These are phyloP conservation scores for Dinomys branickii DNA, from an alignment of 2,113 vertebrate genomes.

Conservation along the genomic window DNA sequence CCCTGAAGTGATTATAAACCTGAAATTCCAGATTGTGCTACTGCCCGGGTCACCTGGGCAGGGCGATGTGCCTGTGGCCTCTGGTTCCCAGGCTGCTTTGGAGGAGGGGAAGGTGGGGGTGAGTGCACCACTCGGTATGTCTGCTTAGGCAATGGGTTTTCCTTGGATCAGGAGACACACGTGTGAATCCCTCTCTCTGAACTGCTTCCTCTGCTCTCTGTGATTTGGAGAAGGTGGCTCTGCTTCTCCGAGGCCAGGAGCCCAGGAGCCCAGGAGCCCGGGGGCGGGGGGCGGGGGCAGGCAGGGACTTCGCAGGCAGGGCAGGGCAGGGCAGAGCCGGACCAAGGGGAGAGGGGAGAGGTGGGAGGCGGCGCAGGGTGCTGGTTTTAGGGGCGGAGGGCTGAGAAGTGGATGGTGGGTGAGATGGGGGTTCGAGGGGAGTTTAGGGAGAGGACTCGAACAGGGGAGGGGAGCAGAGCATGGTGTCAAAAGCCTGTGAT, in stretches of 20 bases:
- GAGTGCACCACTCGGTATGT: rapidly evolving
- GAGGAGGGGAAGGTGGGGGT: background rate
- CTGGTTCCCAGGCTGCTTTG: background rate
- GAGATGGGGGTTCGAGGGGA: too few relatives aligned
- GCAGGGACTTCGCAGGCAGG: background rate
- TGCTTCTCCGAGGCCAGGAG: background rate
- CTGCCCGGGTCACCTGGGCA: background rate
- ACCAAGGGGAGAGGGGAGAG: background rate
- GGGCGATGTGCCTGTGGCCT: background rate
- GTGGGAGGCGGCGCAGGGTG: background rate
- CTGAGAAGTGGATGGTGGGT: background rate
- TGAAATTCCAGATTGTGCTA: constrained; percentile 67
- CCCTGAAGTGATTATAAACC: constrained; percentile 54
- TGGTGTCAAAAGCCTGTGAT: background rate
- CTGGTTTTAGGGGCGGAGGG: too few relatives aligned
- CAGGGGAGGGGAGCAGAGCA: background rate
- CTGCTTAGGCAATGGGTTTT: background rate
- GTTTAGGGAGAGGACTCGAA: background rate
- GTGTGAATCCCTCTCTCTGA: background rate
- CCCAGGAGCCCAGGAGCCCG: background rate
- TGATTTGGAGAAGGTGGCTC: background rate
- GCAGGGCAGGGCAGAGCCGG: background rate
- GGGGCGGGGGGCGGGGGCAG: too few relatives aligned
- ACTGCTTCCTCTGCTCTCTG: background rate
- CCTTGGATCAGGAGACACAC: background rate